Percentiles rank a stretch among this genome's conserved stretches.
Conservation (phyloP, 2,113 vertebrate genomes). For the Rutilus rutilus region DNA sequence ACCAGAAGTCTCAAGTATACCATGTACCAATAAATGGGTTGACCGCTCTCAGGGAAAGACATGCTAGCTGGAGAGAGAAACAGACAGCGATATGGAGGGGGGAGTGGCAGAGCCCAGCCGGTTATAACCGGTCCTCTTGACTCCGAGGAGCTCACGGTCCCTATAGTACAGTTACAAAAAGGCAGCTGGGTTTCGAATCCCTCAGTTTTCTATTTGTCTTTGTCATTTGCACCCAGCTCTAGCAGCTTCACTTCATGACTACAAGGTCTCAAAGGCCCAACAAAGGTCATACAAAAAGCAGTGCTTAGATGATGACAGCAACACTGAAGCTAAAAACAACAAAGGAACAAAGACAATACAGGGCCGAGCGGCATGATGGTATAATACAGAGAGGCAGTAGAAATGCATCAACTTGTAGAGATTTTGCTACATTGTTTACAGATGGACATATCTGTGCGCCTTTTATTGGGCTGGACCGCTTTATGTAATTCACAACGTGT, state of each 20-base stretch:
- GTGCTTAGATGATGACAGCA: constrained; percentile 19
- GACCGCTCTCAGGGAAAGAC: not conserved
- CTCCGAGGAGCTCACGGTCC: constrained; percentile 18
- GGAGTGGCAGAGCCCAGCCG: constrained; percentile 29
- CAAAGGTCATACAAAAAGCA: constrained; percentile 2
- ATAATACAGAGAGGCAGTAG: not conserved
- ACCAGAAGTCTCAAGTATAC: not conserved
- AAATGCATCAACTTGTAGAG: not conserved
- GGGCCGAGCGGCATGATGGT: not conserved
- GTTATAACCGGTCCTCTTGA: constrained; percentile 45
- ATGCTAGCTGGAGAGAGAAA: not conserved
- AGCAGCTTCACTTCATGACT: constrained; percentile 21
- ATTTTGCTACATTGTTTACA: not conserved
- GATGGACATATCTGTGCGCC: not conserved
- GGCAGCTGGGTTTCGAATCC: not conserved
- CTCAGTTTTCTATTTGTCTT: constrained; percentile 4
- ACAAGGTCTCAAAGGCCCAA: constrained; percentile 26
- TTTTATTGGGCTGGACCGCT: not conserved
- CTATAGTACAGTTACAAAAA: constrained; percentile 19
- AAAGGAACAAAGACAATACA: not conserved
- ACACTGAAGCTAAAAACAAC: constrained; percentile 1
- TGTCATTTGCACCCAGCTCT: constrained; percentile 20
- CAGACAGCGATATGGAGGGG: not conserved
- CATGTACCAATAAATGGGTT: not conserved
- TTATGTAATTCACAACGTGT: not conserved